Evolutionary conservation across 2,797 vertebrate genomes (phyloP).

Genomic region (Sternotherus odoratus): DNA sequence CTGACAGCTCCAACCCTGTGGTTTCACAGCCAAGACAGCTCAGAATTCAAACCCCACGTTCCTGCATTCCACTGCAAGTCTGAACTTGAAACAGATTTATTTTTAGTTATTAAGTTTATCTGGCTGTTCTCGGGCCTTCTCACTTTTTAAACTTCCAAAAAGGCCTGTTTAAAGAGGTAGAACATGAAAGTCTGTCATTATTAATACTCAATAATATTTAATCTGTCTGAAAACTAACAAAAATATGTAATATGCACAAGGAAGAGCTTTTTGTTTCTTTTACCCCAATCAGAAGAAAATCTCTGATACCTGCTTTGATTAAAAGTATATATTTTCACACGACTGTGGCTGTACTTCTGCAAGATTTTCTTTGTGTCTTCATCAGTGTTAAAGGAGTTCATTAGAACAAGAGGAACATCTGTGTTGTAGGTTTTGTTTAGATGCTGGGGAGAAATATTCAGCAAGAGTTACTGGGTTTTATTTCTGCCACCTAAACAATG

Average conservation of each 20-base stretch:
- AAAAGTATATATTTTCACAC: conserved; percentile 94
- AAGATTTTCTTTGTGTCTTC: conserved; percentile 94
- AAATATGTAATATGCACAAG: rapidly evolving
- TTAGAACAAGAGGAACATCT: conserved; percentile 89
- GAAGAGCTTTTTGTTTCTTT: background rate
- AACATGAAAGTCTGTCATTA: rapidly evolving
- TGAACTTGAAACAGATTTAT: background rate
- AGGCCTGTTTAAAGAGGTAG: background rate
- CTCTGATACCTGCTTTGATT: conserved; percentile 93
- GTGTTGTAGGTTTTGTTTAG: conserved; percentile 93
- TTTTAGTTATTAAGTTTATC: background rate
- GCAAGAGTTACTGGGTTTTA: conserved; percentile 25
- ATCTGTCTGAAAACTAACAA: background rate
- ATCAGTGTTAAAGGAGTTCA: conserved; percentile 92
- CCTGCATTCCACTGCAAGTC: rapidly evolving
- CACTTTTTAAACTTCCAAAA: background rate
- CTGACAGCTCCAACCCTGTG: background rate
- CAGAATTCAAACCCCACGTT: background rate
- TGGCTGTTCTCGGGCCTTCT: background rate
- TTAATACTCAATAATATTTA: background rate
- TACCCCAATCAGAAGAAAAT: background rate
- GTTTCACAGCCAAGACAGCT: background rate
- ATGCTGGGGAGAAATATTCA: conserved; percentile 83
- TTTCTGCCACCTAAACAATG: background rate
- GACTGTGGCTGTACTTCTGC: conserved; percentile 94